Evolutionary conservation across 2,888 invertebrate species (phyloP).

Genomic region (Phyto melanocephala): DNA sequence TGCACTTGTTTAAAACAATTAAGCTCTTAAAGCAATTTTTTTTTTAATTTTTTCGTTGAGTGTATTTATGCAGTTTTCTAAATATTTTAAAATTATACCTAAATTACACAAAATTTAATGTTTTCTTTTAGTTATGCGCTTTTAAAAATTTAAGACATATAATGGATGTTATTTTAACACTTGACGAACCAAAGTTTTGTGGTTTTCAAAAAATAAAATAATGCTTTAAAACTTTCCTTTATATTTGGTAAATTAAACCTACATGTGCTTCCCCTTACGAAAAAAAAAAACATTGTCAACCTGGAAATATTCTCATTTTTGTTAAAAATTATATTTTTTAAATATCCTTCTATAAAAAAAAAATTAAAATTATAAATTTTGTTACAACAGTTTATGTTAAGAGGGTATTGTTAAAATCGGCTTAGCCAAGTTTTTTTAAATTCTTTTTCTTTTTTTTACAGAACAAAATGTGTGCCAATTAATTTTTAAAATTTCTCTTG

Average conservation of each 20-base stretch:
- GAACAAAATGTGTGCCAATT: slow-evolving; percentile 58
- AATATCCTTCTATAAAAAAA: slow-evolving; percentile 4
- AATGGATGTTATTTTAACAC: not conserved
- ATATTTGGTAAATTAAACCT: slow-evolving; percentile 15
- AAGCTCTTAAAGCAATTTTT: too few relatives aligned
- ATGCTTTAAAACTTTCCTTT: not conserved
- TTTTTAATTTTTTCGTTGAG: slow-evolving; percentile 2
- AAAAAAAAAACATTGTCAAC: slow-evolving; percentile 42
- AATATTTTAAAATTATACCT: not conserved
- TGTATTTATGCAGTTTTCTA: not conserved
- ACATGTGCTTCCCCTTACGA: slow-evolving; percentile 40
- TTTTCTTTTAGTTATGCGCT: not conserved
- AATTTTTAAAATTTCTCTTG: slow-evolving; percentile 27
- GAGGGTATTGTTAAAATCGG: not conserved
- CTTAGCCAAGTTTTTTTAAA: not conserved
- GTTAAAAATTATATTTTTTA: too few relatives aligned
- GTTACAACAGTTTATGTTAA: not conserved
- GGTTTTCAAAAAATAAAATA: slow-evolving; percentile 12
- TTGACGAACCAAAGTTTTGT: slow-evolving; percentile 22
- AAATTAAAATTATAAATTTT: not conserved
- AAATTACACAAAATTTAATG: not conserved
- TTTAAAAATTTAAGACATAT: slow-evolving; percentile 1
- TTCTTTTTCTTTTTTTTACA: not conserved
- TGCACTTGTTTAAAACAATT: too few relatives aligned
- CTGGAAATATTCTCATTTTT: too few relatives aligned